Conservation (phyloP, 64 coral and sea anemone species). For the Pachyseris speciosa region DNA sequence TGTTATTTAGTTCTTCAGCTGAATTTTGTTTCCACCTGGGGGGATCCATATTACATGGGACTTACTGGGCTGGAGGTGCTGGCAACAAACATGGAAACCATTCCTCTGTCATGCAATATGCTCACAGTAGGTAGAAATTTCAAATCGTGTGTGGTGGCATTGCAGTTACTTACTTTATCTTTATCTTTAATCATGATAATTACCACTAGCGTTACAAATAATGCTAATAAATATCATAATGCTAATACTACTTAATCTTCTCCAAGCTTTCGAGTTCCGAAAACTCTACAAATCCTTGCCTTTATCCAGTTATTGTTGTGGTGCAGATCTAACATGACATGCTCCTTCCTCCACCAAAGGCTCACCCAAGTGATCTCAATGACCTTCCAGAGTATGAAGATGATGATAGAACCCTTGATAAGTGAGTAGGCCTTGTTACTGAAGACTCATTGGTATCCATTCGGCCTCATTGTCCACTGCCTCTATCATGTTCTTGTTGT, state of each 20-base stretch:
- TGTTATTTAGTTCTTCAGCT: conserved; percentile 83
- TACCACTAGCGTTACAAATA: too few species aligned
- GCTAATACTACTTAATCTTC: too few species aligned
- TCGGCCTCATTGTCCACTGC: background rate
- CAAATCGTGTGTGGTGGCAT: background rate
- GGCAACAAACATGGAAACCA: conserved; percentile 12
- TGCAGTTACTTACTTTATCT: too few species aligned
- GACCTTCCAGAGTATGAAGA: conserved; percentile 92
- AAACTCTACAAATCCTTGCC: too few species aligned
- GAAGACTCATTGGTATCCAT: background rate
- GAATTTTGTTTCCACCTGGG: conserved; percentile 87
- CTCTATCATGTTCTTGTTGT: too few species aligned
- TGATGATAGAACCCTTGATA: conserved; percentile 94
- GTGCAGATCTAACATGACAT: too few species aligned
- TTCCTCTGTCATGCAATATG: conserved; percentile 82
- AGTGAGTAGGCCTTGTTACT: conserved; percentile 58
- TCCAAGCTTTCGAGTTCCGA: too few species aligned
- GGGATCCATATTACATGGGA: conserved; percentile 88
- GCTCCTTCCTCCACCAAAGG: conserved; percentile 56
- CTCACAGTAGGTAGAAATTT: conserved; percentile 39
- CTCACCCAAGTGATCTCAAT: conserved; percentile 90
- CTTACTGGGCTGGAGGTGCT: conserved; percentile 88
- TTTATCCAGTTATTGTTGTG: too few species aligned
- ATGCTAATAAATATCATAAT: too few species aligned
- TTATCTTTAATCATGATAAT: too few species aligned